Evolutionary conservation across 2,888 invertebrate genomes (phyloP), one percentile per base, ranked within the genome.

Genomic region (Scaptomyza reducta): DNA sequence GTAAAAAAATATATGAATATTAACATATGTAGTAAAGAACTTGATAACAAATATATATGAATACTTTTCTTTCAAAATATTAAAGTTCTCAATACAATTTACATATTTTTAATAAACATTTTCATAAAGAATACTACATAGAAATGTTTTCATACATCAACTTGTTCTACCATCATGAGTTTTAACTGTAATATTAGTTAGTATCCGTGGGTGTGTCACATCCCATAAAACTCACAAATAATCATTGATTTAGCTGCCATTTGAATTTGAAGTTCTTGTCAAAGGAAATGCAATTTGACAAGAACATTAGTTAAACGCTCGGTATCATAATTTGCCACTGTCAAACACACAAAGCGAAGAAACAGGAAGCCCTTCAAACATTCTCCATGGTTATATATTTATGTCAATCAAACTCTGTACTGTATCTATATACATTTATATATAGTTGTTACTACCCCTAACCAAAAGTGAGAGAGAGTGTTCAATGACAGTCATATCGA

Each of bases 351-450:
- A 18, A 18, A 33, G 1, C 5, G n/a, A 22, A 11, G 13, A 7
- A 31, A 10, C 40, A 14, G 3, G 40, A 49, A 42, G 27, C 14
- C 47, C 46, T 41, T 49, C 16, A 49, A 49, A 29, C 18, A 45
- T 13, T 31, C 16, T 25, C 38, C 38, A 35, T n/a, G n/a, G n/a
- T n/a, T 0, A 33, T 22, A n/a, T 49, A 13, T 33, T 10, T 16
- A 35, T 41, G 75, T 74, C 70, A 73, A 73, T 74, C 70, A 73
- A 75, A 51, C 54, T 40, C 13, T 6, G 38, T 44, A 29, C 44
- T 22, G 14, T 35, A 22, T 40, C 22, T 59, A 58, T 38, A 38
- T 29, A 16, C 40, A 10, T 40, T 9, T 16, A 33, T 31, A 35
- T 29, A 42, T 42, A 38, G 63, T 18, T 62, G 22, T 25, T 51